A percentile compares a stretch with the other conserved stretches of the same genome.
phyloP scores from a whole-genome alignment of 1,140 invertebrate species.

The Portunus trituberculatus region DNA sequence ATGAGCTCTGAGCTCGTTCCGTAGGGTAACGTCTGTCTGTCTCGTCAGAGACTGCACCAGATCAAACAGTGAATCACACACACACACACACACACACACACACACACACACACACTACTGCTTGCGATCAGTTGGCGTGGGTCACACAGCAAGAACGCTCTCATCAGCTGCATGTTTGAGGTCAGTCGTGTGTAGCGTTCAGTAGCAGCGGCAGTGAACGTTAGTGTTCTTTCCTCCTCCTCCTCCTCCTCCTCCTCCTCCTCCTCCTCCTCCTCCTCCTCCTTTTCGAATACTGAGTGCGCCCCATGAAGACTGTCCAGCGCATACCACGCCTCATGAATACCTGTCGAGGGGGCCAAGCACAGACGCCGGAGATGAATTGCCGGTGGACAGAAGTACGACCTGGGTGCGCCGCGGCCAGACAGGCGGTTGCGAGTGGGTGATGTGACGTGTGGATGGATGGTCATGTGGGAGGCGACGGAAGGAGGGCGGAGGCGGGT shows the following conservation, averaged over 20 bases:
- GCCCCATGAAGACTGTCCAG: neutral
- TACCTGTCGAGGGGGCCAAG: constrained; percentile 3
- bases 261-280: neutral
- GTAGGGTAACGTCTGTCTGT: too few species aligned
- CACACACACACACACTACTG: neutral
- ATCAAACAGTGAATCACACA: too few species aligned
- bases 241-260: constrained; percentile 16
- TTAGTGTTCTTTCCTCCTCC: neutral
- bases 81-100: too few species aligned
- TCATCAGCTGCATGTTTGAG: constrained; percentile 27
- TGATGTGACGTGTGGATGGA: neutral
- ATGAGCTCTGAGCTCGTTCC: too few species aligned
- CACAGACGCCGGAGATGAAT: neutral
- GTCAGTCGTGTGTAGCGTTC: constrained; percentile 44
- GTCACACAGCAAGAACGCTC: neutral
- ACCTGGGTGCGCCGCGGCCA: neutral
- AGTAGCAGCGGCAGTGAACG: neutral
- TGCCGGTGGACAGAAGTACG: neutral
- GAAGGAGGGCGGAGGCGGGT: neutral
- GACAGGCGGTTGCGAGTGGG: neutral
- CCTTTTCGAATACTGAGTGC: neutral
- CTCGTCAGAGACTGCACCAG: too few species aligned
- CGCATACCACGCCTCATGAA: neutral
- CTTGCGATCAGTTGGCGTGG: neutral
- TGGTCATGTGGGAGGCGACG: too few species aligned